phyloP scores from a whole-genome alignment of 2,797 vertebrate species.

The Tauraco hartlaubi region DNA sequence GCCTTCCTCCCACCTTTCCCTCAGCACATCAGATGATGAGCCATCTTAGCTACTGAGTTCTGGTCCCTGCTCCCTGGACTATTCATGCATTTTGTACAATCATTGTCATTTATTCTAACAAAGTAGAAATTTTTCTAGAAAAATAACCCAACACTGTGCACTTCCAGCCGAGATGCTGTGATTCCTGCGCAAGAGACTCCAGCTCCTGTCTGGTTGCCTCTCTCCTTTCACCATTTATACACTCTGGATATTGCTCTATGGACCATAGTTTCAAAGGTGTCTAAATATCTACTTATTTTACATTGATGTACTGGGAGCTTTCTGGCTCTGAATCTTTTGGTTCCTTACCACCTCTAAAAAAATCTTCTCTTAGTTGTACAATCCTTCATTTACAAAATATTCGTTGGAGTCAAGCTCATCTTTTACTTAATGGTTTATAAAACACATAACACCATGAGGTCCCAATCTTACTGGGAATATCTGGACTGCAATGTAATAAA shows the following conservation, averaged over 20 bases:
- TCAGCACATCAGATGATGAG: background rate
- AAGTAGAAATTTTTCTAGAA: background rate
- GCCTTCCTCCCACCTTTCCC: background rate
- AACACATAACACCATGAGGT: background rate
- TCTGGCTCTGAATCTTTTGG: background rate
- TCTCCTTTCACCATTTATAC: background rate
- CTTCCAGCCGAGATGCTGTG: background rate
- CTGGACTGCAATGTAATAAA: background rate
- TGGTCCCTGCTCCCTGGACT: background rate
- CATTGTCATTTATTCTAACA: background rate
- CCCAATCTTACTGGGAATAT: background rate
- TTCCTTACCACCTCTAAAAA: background rate
- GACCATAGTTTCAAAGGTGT: background rate
- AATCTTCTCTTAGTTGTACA: background rate
- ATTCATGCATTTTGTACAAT: background rate
- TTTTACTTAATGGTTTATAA: background rate
- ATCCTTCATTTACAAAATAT: background rate
- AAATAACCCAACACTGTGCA: background rate
- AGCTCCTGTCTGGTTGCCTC: background rate
- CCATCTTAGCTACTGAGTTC: background rate
- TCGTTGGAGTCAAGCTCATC: background rate
- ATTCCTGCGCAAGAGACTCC: background rate
- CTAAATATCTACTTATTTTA: background rate
- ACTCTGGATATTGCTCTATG: background rate
- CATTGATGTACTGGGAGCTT: background rate